A percentile compares a stretch with the other conserved stretches of the same genome.
Conservation (phyloP, 2,888 invertebrate species). For the Tetanocera ferruginea region DNA sequence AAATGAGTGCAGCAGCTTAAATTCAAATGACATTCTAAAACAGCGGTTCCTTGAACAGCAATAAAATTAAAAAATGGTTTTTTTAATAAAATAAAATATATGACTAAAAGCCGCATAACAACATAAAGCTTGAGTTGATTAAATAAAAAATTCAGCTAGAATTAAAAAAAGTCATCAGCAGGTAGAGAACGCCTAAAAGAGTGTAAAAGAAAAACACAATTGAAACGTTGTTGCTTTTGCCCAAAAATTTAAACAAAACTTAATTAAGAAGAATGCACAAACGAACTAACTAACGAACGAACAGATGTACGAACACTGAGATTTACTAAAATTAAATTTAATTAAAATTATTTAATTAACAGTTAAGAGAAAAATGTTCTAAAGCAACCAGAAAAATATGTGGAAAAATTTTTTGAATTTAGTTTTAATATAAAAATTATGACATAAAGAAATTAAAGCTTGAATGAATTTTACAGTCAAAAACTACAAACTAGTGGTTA, state of each 20-base stretch:
- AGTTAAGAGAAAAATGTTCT: not conserved
- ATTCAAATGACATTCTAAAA: not conserved
- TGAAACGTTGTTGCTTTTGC: conserved; percentile 8
- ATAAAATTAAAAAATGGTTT: not conserved
- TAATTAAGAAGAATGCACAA: not conserved
- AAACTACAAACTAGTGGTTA: not conserved
- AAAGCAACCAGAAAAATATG: no score
- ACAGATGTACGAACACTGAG: not conserved
- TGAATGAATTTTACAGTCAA: not conserved
- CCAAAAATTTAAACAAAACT: conserved; percentile 26
- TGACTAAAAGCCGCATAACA: conserved; percentile 4
- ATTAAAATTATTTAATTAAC: not conserved
- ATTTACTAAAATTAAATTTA: not conserved
- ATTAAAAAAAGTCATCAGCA: conserved; percentile 42
- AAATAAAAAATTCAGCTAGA: conserved; percentile 40
- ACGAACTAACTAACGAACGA: not conserved
- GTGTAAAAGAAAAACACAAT: conserved; percentile 38
- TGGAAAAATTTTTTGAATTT: not conserved
- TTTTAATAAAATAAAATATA: not conserved
- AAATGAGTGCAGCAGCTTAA: not conserved
- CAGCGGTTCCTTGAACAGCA: not conserved
- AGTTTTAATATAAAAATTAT: not conserved
- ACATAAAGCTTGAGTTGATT: conserved; percentile 30
- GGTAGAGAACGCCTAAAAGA: conserved; percentile 48
- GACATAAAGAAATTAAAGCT: not conserved